Conservation (phyloP, 2,888 invertebrate genomes). For the Priapulus caudatus region DNA sequence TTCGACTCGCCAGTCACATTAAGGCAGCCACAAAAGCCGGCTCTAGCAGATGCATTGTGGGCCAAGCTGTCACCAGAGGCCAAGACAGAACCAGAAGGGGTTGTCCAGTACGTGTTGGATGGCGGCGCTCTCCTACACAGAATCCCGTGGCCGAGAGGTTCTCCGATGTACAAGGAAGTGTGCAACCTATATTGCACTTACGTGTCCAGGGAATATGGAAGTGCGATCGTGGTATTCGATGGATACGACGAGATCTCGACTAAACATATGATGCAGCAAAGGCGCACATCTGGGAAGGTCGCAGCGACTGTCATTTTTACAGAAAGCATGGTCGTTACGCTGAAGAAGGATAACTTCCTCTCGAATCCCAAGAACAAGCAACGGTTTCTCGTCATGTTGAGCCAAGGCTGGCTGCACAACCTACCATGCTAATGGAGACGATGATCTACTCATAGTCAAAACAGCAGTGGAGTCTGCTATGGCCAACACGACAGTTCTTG, state of each 20-base stretch:
- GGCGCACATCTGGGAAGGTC: no score
- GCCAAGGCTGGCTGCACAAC: slow-evolving; percentile 11
- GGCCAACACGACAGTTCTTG: no score
- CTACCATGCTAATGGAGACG: slow-evolving; percentile 22
- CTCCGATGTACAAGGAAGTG: slow-evolving; percentile 19
- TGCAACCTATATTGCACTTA: slow-evolving; percentile 16
- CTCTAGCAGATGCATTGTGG: slow-evolving; percentile 21
- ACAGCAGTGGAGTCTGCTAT: no score
- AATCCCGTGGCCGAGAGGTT: no score
- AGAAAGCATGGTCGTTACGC: slow-evolving; percentile 16
- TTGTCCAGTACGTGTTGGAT: slow-evolving; percentile 2
- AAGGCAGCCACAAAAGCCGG: slow-evolving; percentile 19
- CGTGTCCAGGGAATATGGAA: slow-evolving; percentile 14
- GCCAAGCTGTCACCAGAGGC: slow-evolving; percentile 4
- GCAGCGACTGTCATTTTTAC: no score
- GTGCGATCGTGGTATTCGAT: slow-evolving; percentile 16
- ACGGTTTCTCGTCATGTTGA: no score
- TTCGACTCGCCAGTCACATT: slow-evolving; percentile 19
- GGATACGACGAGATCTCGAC: slow-evolving; percentile 13
- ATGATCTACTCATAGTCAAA: no score
- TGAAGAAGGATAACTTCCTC: slow-evolving; percentile 23
- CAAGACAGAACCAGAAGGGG: not conserved
- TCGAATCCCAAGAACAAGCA: slow-evolving; percentile 21
- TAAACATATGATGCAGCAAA: slow-evolving; percentile 7
- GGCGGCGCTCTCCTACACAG: no score